These are phyloP conservation scores for Pemphigus obesinymphae DNA, from an alignment of 1,140 invertebrate species.

Conservation along the genomic window DNA sequence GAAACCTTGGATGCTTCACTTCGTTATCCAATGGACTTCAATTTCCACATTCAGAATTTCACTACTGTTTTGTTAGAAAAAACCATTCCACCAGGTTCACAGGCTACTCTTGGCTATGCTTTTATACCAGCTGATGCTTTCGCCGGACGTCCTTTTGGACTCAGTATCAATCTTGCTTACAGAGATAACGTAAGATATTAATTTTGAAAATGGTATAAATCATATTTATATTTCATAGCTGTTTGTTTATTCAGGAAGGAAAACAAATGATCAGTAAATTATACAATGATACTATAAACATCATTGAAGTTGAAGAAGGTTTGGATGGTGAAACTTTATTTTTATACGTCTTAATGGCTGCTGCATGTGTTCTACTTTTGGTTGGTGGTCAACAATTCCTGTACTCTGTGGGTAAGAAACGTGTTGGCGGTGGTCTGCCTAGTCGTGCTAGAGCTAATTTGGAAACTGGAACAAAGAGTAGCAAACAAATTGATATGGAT, in stretches of 20 bases:
- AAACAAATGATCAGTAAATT: constrained; percentile 76
- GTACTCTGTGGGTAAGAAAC: constrained; percentile 66
- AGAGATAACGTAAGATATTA: constrained; percentile 67
- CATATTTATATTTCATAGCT: neutral
- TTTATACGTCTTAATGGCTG: constrained; percentile 89
- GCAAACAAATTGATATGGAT: constrained; percentile 92
- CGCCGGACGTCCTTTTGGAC: constrained; percentile 89
- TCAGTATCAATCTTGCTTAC: constrained; percentile 91
- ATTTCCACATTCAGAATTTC: constrained; percentile 97
- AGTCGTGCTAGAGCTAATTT: constrained; percentile 51
- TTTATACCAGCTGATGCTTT: constrained; percentile 94
- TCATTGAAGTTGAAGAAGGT: constrained; percentile 93
- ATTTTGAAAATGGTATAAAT: constrained; percentile 20
- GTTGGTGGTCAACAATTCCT: constrained; percentile 88
- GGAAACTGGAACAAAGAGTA: constrained; percentile 79
- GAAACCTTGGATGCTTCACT: constrained; percentile 95
- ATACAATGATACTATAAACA: constrained; percentile 97
- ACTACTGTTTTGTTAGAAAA: constrained; percentile 84
- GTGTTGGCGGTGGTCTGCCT: constrained; percentile 51
- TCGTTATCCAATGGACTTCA: constrained; percentile 97
- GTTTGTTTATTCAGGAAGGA: constrained; percentile 58
- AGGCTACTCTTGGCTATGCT: constrained; percentile 91
- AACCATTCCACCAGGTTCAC: constrained; percentile 81
- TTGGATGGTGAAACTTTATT: constrained; percentile 98
- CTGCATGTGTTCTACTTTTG: constrained; percentile 77